A percentile compares a stretch with the other conserved stretches of the same genome.
Conservation (phyloP, 2,797 vertebrate genomes). For the Gallinago nigripennis region DNA sequence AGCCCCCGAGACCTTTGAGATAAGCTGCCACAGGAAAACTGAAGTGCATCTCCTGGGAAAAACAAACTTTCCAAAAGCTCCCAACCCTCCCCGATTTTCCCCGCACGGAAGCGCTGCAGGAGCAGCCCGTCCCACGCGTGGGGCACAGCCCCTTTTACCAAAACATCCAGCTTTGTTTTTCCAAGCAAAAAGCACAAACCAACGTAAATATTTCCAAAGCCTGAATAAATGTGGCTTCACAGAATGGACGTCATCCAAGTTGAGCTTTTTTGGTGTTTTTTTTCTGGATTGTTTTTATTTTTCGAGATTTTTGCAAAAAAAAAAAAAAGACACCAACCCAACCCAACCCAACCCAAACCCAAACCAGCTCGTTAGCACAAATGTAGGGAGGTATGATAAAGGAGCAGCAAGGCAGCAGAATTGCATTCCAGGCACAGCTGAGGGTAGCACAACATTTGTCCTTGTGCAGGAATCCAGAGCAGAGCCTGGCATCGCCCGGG, state of each 20-base stretch:
- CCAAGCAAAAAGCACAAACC: not conserved
- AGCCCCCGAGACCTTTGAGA: not conserved
- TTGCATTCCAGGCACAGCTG: not conserved
- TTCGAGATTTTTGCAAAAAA: accelerated
- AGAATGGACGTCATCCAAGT: not conserved
- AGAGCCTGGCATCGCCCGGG: not conserved
- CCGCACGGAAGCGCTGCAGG: accelerated
- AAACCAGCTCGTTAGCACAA: not conserved
- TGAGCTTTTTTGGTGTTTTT: not conserved
- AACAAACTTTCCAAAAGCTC: not conserved
- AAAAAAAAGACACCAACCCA: not conserved
- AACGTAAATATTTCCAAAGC: not conserved
- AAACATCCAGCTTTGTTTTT: not conserved
- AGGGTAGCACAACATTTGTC: not conserved
- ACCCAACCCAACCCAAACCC: accelerated
- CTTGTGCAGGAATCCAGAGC: not conserved
- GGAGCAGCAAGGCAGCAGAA: not conserved
- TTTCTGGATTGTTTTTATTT: not conserved
- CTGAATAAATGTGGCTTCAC: not conserved
- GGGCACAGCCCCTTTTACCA: not conserved
- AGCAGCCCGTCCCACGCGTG: not conserved
- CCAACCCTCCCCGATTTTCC: accelerated
- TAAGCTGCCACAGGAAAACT: not conserved
- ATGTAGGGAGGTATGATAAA: not conserved
- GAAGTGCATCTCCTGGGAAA: not conserved